These are phyloP conservation scores for Caenorhabditis sulstoni DNA, from an alignment of 2,888 invertebrate species.

Conservation along the genomic window DNA sequence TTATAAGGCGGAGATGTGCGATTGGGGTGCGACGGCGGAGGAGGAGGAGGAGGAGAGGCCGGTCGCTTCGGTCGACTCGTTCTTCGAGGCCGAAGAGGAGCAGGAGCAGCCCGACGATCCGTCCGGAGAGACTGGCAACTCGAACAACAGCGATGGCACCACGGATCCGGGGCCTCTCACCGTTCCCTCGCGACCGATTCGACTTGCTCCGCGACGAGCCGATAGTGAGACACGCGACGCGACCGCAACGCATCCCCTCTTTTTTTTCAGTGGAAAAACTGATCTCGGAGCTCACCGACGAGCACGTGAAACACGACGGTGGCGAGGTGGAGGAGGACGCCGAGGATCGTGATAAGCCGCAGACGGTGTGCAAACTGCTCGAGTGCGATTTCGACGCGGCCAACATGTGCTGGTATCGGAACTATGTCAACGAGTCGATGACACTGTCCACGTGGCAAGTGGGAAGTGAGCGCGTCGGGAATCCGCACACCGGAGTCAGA, in stretches of 20 bases:
- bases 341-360: conserved; percentile 29
- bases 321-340: conserved; percentile 11
- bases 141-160: no score
- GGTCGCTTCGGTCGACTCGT: conserved; percentile 37
- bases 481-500: conserved; percentile 66
- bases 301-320: conserved; percentile 7
- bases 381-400: conserved; percentile 65
- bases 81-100: conserved; percentile 52
- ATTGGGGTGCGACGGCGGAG: conserved; percentile 31
- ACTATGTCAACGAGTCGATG: conserved; percentile 64
- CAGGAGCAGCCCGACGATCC: conserved; percentile 14
- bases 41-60: conserved; percentile 40
- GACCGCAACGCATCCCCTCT: background rate
- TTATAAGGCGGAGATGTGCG: conserved; percentile 70
- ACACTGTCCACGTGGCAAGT: conserved; percentile 60
- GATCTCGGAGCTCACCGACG: conserved; percentile 39
- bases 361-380: conserved; percentile 62
- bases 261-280: conserved; percentile 40
- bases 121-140: conserved; percentile 12
- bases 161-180: conserved; percentile 4
- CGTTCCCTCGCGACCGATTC: conserved; percentile 50
- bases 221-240: conserved; percentile 32
- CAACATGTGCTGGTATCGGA: conserved; percentile 66
- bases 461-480: conserved; percentile 60
- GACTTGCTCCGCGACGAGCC: conserved; percentile 50